Base-by-base conservation (phyloP, 2,113 vertebrate species). In the Xiphophorus maculatus region DNA sequence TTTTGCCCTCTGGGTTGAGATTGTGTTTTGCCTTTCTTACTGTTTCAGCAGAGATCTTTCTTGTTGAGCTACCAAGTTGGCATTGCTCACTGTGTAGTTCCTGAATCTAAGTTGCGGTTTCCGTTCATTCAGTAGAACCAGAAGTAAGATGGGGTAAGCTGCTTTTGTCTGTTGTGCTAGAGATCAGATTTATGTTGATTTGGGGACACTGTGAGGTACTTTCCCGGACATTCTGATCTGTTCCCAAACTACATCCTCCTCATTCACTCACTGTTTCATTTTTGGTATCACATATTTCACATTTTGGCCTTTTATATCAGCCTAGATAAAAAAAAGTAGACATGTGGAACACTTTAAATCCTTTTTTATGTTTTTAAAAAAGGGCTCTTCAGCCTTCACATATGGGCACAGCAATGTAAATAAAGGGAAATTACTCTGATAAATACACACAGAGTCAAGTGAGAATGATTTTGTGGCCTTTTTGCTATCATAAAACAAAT, bases 81-180 rank as follows among this genome's bases (percentile, higher is more conserved):
- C 75, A 58, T 83, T 84, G 67, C 71, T 86, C 78, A 71, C 82
- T 86, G 79, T 82, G 71, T 74, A 61, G 54, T 75, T 74, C 42
- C 29, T 17, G 28, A 82, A 85, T 81, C 84, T 81, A 86, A 74
- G 77, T 74, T 35, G 48, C 70, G 4, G 51, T 83, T 93, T 93
- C 90, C 89, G 85, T 71, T 91, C 74, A 89, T 91, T 92, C 85
- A 84, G 68, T 12, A 29, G 66, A 33, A 80, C 71, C 79, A 84
- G 77, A 69, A 77, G 74, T 82, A 75, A 81, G 80, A 76, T 44
- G 54, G 80, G 3, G 65, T 81, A 70, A 75, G 27, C 61, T 44
- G 71, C 2, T 42, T 86, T 75, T 67, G 79, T 81, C 71, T 80
- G 77, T 15, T 72, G 64, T 58, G 17, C 69, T 73, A 28, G 69